phyloP scores from a whole-genome alignment of 2,113 vertebrate species.

The Oreochromis aureus region DNA sequence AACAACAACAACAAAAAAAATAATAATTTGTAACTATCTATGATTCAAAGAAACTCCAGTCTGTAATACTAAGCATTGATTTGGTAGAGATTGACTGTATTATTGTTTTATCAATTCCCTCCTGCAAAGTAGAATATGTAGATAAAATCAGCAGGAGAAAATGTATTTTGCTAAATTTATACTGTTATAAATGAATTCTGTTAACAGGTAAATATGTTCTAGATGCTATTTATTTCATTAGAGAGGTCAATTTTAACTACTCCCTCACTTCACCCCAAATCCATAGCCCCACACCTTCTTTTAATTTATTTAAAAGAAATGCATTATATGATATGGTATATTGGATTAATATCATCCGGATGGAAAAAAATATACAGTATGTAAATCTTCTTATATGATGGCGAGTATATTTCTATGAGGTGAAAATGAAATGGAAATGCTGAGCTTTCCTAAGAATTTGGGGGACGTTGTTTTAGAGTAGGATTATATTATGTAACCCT shows the following conservation, averaged over 20 bases:
- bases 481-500: constrained; percentile 26
- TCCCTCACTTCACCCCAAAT: constrained; percentile 33
- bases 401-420: constrained; percentile 47
- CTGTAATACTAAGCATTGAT: constrained; percentile 69
- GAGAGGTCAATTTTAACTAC: constrained; percentile 51
- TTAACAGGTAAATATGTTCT: constrained; percentile 55
- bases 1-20: constrained; percentile 17
- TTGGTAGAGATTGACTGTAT: constrained; percentile 70
- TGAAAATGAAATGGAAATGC: constrained; percentile 36
- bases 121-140: constrained; percentile 74
- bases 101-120: constrained; percentile 66
- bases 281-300: constrained; percentile 23
- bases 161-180: constrained; percentile 82
- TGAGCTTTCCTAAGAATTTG: constrained; percentile 10
- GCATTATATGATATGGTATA: constrained; percentile 47
- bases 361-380: constrained; percentile 32
- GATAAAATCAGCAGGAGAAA: constrained; percentile 70
- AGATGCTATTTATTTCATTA: constrained; percentile 63
- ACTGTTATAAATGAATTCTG: constrained; percentile 63
- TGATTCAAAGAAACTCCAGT: constrained; percentile 60
- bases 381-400: constrained; percentile 49
- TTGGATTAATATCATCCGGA: constrained; percentile 30
- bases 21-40: constrained; percentile 23
- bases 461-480: constrained; percentile 10
- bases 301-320: constrained; percentile 51